phyloP scores from a whole-genome alignment of 2,797 vertebrate species.

The Cyclura pinguis region DNA sequence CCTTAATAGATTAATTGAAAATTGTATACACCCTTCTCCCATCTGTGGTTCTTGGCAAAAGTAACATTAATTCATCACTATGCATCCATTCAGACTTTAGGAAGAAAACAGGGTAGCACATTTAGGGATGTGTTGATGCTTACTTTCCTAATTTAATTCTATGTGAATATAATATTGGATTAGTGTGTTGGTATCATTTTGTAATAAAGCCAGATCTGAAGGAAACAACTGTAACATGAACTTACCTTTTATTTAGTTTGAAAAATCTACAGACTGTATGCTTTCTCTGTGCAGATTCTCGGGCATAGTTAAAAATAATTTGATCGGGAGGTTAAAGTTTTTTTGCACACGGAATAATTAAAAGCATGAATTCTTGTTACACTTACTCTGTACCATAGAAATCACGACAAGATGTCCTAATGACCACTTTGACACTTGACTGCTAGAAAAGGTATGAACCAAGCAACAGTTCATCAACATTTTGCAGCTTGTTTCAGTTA shows the following conservation, averaged over 20 bases:
- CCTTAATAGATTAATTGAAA: not conserved
- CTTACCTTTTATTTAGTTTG: not conserved
- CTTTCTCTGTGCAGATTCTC: not conserved
- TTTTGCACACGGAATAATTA: not conserved
- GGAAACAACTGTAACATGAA: not conserved
- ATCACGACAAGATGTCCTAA: not conserved
- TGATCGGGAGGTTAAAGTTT: not conserved
- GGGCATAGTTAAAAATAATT: not conserved
- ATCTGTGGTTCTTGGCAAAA: not conserved
- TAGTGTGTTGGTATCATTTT: not conserved
- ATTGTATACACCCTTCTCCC: not conserved
- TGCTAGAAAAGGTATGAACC: not conserved
- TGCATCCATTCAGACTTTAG: not conserved
- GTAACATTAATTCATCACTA: not conserved
- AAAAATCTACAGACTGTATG: not conserved
- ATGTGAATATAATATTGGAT: not conserved
- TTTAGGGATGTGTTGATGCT: not conserved
- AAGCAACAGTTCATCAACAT: not conserved
- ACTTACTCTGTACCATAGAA: not conserved
- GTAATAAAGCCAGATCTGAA: conserved; percentile 1
- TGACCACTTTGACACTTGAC: not conserved
- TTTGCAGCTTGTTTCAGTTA: not conserved
- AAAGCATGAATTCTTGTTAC: not conserved
- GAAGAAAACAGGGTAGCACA: not conserved
- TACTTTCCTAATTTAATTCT: not conserved